phyloP scores from a whole-genome alignment of 2,797 vertebrate species.

The Diceros bicornis region DNA sequence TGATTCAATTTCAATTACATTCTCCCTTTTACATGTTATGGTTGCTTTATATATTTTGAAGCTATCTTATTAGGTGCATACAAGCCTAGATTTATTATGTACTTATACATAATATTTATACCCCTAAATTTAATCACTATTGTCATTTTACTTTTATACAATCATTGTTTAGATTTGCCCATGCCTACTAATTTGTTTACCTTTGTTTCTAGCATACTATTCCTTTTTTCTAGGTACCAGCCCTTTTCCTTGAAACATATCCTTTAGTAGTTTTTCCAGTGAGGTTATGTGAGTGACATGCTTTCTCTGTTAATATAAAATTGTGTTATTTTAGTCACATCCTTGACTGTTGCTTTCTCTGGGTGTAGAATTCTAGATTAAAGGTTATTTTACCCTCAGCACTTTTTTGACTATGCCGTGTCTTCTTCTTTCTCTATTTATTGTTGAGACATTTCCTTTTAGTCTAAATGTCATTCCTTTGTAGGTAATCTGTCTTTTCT shows the following conservation, averaged over 20 bases:
- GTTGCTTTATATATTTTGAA: neutral
- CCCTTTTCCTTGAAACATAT: slow-evolving; percentile 18
- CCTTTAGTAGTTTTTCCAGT: neutral
- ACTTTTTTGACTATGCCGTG: neutral
- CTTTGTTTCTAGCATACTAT: neutral
- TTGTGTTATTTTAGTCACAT: neutral
- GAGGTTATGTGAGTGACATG: neutral
- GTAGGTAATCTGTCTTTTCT: neutral
- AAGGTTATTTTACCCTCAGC: neutral
- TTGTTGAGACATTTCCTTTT: slow-evolving; percentile 23
- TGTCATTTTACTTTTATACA: slow-evolving; percentile 1
- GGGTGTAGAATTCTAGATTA: neutral
- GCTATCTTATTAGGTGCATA: too few relatives aligned
- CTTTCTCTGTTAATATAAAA: slow-evolving; percentile 12
- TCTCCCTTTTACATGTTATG: neutral
- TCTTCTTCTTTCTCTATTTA: slow-evolving; percentile 5
- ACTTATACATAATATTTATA: neutral
- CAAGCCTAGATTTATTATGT: too few relatives aligned
- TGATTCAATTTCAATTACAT: neutral
- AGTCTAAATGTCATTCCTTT: neutral
- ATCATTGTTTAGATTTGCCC: neutral
- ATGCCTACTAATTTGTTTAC: neutral
- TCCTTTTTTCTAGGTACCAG: neutral
- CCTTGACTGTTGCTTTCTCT: neutral
- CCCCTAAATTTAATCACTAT: neutral